These are phyloP conservation scores for Drepana arcuata DNA, from an alignment of 1,140 invertebrate genomes.

Conservation along the genomic window DNA sequence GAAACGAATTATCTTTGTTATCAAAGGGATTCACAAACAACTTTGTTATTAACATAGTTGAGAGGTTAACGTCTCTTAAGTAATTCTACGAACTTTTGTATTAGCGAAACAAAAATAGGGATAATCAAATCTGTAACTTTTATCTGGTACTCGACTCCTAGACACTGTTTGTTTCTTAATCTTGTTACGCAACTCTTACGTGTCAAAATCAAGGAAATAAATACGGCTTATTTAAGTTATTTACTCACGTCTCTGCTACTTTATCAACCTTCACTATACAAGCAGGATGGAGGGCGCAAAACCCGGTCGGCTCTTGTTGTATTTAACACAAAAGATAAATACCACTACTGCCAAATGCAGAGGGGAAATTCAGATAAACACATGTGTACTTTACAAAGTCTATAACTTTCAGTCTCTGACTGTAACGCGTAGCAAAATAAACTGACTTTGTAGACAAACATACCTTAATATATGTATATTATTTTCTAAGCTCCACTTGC, in stretches of 20 bases:
- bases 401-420: conserved; percentile 46
- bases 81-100: conserved; percentile 15
- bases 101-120: conserved; percentile 5
- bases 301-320: conserved; percentile 28
- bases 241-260: conserved; percentile 48
- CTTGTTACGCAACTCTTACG: conserved; percentile 27
- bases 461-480: too few species aligned
- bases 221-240: conserved; percentile 41
- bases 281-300: conserved; percentile 20
- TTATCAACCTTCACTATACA: conserved; percentile 40
- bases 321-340: conserved; percentile 65
- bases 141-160: too few species aligned
- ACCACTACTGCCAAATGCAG: conserved; percentile 47
- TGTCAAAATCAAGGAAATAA: conserved; percentile 40
- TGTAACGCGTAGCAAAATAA: conserved; percentile 55
- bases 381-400: conserved; percentile 43
- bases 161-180: conserved; percentile 22
- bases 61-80: conserved; percentile 29
- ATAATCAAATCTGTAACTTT: conserved; percentile 20
- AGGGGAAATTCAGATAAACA: conserved; percentile 60
- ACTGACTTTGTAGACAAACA: conserved; percentile 49
- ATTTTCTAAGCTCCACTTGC: too few species aligned
- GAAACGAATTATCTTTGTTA: conserved; percentile 42
- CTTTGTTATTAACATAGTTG: conserved; percentile 26
- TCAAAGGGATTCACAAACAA: conserved; percentile 37